Evolutionary conservation across 2,797 vertebrate species (phyloP), one percentile per base, ranked within the genome.

Genomic region (Heliangelus exortis): DNA sequence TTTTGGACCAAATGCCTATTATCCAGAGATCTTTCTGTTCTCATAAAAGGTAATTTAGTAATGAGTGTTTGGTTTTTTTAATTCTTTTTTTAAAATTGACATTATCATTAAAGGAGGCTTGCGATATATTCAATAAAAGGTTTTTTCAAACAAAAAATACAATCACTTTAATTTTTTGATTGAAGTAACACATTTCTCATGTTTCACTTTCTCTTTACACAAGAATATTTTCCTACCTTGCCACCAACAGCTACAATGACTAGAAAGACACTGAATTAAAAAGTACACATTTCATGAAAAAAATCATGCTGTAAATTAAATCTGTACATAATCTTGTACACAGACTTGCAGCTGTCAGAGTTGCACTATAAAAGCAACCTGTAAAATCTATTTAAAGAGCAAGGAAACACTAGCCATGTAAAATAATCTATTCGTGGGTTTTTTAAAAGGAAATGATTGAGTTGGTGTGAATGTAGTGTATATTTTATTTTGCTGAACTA

Each of bases 1-100:
- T 96, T 94, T 95, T 95, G 82, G 92, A 71, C 82, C 82, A 84
- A 90, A 91, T 55, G 87, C 58, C 82, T 80, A 69, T 96, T 83
- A 78, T 95, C 95, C 68, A 53, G 68, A 83, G 82, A 95, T 51
- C 75, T 53, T 54, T 92, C 58, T 95, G 84, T 50, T 96, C 81
- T 95, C 89, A 67, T 93, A 94, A 96, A 96, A 97, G 93, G 88
- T 95, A 90, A 98, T 97, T 96, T 95, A 96, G 93, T 95, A 95
- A 94, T 62, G 65, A 93, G 62, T 87, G 65, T 72, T 86, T 84
- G 34, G 17, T 5, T 54, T 62, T 78, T 66, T 4, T 51, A 91
- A 75, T 43, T 71, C 5, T 73, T 82, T 81, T 89, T 89, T 89
- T 75, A 7, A 34, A 94, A 85, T 51, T 58, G 43, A 72, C 53